These are phyloP conservation scores for Choloepus hoffmanni DNA, from an alignment of 2,113 vertebrate genomes.

Conservation along the genomic window DNA sequence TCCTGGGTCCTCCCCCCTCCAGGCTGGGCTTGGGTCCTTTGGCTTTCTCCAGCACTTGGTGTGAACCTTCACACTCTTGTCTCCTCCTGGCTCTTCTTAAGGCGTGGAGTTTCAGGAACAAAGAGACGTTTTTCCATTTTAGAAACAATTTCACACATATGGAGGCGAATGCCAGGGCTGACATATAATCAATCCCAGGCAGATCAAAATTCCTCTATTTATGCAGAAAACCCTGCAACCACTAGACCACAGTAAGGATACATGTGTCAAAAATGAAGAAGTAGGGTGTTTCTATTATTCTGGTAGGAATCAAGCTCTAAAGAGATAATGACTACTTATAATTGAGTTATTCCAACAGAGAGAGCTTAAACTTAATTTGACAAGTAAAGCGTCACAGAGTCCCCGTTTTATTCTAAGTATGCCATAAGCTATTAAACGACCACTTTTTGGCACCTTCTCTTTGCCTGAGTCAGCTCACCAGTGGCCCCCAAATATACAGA, in stretches of 20 bases:
- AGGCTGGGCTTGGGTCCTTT: accelerated
- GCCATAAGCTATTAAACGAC: conserved; percentile 76
- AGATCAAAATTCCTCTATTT: not conserved
- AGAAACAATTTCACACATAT: not conserved
- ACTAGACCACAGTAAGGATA: conserved; percentile 3
- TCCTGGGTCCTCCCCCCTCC: not conserved
- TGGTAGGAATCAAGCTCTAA: conserved; percentile 82
- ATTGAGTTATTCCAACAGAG: conserved; percentile 85
- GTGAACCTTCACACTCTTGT: too few species aligned
- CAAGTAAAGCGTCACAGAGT: conserved; percentile 79
- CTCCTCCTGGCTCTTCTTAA: not conserved
- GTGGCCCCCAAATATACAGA: conserved; percentile 77
- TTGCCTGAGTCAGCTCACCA: conserved; percentile 83
- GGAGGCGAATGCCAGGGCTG: accelerated
- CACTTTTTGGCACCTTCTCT: conserved; percentile 79
- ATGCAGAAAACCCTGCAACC: not conserved
- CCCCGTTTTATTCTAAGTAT: conserved; percentile 76
- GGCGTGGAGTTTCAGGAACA: not conserved
- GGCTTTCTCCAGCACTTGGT: too few species aligned
- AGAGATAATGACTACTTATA: conserved; percentile 83
- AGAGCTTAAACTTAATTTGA: conserved; percentile 83
- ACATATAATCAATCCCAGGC: not conserved
- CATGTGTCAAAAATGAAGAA: not conserved
- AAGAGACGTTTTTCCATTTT: not conserved
- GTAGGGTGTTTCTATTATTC: conserved; percentile 42